Evolutionary conservation across 2,888 invertebrate species (phyloP).

Genomic region (Cataglyphis livida): DNA sequence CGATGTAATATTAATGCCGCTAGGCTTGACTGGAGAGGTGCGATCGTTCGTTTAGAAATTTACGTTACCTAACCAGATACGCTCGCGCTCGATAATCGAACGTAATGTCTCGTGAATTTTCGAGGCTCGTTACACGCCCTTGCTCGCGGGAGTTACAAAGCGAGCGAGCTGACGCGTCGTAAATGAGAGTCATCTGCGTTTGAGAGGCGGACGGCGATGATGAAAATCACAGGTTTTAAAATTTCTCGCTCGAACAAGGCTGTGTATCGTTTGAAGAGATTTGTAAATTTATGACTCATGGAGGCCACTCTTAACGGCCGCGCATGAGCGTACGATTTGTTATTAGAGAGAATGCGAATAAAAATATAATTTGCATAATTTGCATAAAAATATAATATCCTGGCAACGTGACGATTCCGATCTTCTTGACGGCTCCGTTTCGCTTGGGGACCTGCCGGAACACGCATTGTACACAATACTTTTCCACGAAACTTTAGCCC

Average conservation of each 20-base stretch:
- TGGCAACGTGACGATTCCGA: background rate
- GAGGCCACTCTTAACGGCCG: conserved; percentile 33
- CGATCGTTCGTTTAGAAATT: conserved; percentile 53
- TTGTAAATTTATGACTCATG: conserved; percentile 47
- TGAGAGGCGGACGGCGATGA: conserved; percentile 40
- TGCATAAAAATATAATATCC: no score
- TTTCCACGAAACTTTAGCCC: conserved; percentile 45
- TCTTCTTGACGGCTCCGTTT: conserved; percentile 10
- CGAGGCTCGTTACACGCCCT: conserved; percentile 49
- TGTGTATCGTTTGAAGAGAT: conserved; percentile 20
- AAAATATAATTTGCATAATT: conserved; percentile 50
- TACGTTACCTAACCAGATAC: conserved; percentile 47
- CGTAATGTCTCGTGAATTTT: conserved; percentile 57
- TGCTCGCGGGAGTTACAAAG: conserved; percentile 39
- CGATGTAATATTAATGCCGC: conserved; percentile 35
- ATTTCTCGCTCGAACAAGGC: conserved; percentile 38
- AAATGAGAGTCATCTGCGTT: conserved; percentile 50
- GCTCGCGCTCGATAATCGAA: conserved; percentile 48
- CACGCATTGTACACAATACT: conserved; percentile 18
- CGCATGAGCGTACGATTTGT: conserved; percentile 43
- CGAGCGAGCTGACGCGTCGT: conserved; percentile 43
- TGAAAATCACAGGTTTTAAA: conserved; percentile 52
- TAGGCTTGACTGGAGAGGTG: conserved; percentile 24
- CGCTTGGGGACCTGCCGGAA: background rate
- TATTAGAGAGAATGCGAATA: conserved; percentile 35